Percentiles rank a stretch among this genome's conserved stretches.
phyloP scores from a whole-genome alignment of 2,888 invertebrate genomes.

The Agapostemon virescens region DNA sequence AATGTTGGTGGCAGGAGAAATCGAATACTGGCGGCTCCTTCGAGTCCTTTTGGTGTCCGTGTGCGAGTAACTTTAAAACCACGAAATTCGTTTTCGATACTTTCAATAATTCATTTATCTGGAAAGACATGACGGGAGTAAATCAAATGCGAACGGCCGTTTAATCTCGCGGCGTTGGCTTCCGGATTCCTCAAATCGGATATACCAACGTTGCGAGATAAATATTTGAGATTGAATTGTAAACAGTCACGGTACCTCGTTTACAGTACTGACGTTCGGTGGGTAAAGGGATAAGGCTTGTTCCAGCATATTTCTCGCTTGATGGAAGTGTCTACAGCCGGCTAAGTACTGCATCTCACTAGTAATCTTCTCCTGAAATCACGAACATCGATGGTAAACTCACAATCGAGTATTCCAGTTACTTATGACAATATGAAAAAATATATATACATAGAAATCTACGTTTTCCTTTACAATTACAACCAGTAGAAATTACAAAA shows the following conservation, averaged over 20 bases:
- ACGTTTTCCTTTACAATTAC: too few species aligned
- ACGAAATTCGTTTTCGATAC: slow-evolving; percentile 98
- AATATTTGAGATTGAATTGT: not conserved
- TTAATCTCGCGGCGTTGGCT: too few species aligned
- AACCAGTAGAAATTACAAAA: too few species aligned
- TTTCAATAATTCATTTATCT: slow-evolving; percentile 91
- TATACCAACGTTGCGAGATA: not conserved
- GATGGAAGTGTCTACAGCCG: slow-evolving; percentile 95
- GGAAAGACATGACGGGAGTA: slow-evolving; percentile 73
- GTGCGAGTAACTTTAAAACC: slow-evolving; percentile 94
- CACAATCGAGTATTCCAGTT: too few species aligned
- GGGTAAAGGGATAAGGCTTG: slow-evolving; percentile 90
- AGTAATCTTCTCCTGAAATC: slow-evolving; percentile 72
- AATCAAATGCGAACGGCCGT: not conserved
- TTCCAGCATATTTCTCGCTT: slow-evolving; percentile 92
- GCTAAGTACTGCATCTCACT: slow-evolving; percentile 84
- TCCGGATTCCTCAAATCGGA: not conserved
- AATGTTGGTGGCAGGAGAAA: slow-evolving; percentile 93
- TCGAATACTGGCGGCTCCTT: slow-evolving; percentile 94
- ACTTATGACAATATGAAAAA: too few species aligned
- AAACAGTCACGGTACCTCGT: slow-evolving; percentile 70
- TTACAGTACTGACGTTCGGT: slow-evolving; percentile 79
- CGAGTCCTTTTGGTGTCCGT: slow-evolving; percentile 95
- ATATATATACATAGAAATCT: too few species aligned
- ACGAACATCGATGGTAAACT: slow-evolving; percentile 7